Percentiles rank a stretch among this genome's conserved stretches.
Conservation (phyloP, 2,113 vertebrate genomes). For the Arvicanthis niloticus region DNA sequence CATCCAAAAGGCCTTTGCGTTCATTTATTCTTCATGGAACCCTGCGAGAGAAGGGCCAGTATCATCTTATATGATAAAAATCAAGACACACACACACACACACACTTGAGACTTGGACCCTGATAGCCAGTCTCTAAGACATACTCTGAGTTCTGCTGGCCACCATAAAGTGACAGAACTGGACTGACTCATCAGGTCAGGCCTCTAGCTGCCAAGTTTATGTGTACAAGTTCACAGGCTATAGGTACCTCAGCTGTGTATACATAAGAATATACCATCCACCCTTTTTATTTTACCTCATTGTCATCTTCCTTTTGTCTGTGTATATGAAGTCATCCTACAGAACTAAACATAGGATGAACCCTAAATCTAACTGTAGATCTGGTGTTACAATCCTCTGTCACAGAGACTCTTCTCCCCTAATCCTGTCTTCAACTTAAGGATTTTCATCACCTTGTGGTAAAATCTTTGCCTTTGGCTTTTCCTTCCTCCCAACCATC, state of each 20-base stretch:
- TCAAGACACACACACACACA: slow-evolving; percentile 23
- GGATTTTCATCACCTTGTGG: neutral
- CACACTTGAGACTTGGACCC: slow-evolving; percentile 16
- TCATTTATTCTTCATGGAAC: slow-evolving; percentile 22
- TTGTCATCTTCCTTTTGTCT: neutral
- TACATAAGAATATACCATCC: no score
- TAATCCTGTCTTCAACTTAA: neutral
- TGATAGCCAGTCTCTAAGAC: neutral
- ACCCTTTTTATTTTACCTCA: neutral
- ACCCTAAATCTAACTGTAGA: neutral
- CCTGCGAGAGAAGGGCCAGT: neutral
- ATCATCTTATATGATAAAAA: slow-evolving; percentile 39
- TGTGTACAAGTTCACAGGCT: neutral
- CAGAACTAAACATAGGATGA: neutral
- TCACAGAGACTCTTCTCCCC: fast-evolving
- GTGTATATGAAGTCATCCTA: neutral
- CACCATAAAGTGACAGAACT: neutral
- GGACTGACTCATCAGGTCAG: neutral
- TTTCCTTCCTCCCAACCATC: neutral
- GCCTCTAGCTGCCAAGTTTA: neutral
- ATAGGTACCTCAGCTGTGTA: neutral
- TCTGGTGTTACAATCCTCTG: no score
- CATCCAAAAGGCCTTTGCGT: neutral
- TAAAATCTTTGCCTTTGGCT: neutral
- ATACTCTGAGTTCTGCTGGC: neutral